Evolutionary conservation across 92 coral and sea anemone species (phyloP), one percentile per base, ranked within the genome.

Genomic region (Metridium senile): DNA sequence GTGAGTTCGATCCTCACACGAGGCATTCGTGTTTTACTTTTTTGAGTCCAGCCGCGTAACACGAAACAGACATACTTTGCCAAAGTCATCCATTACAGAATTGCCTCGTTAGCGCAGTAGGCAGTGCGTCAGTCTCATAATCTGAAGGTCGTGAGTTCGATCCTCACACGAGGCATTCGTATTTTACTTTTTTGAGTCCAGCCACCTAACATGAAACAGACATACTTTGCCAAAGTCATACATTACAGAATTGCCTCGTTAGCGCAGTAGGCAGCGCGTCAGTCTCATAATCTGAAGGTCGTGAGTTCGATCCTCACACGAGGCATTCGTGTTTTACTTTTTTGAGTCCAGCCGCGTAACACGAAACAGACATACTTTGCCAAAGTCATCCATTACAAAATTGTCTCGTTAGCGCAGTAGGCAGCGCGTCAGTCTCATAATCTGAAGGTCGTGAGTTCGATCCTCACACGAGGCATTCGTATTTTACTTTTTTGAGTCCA

Each of bases 1-100:
- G 98, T 93, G 98, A 93, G 97, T 93, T 93, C 98, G 98, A 91
- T 94, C 97, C 94, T 94, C 97, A 89, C 98, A 94, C 97, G 98
- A 86, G 97, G 17, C 31, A 29, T 59, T 18, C 28, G n/a, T n/a
- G n/a, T n/a, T n/a, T n/a, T n/a, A n/a, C n/a, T n/a, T n/a, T n/a
- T n/a, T n/a, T n/a, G n/a, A n/a, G n/a, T n/a, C n/a, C n/a, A n/a
- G n/a, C n/a, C n/a, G n/a, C n/a, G n/a, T n/a, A n/a, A n/a, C n/a
- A n/a, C n/a, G n/a, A n/a, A n/a, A n/a, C n/a, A n/a, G n/a, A n/a
- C n/a, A n/a, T n/a, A n/a, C n/a, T n/a, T n/a, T n/a, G n/a, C n/a
- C n/a, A n/a, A n/a, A n/a, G n/a, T n/a, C n/a, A n/a, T n/a, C n/a
- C n/a, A n/a, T n/a, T n/a, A n/a, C n/a, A n/a, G n/a, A n/a, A 39